Evolutionary conservation across 1,140 invertebrate species (phyloP).

Genomic region (Pararge aegeria): DNA sequence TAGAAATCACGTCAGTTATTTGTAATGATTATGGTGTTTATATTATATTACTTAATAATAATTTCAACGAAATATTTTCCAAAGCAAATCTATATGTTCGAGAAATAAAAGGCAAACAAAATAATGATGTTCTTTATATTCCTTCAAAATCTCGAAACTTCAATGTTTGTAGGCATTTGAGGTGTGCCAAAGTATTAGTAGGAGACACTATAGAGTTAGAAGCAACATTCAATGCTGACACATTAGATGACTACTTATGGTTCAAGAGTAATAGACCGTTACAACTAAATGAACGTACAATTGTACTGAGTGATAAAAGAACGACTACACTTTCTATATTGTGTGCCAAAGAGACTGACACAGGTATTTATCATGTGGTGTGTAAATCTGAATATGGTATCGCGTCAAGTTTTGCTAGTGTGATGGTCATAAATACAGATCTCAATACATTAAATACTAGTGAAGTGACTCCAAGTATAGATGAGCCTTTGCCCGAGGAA

Average conservation of each 20-base stretch:
- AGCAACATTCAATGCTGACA: constrained; percentile 25
- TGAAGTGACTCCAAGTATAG: constrained; percentile 30
- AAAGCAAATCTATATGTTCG: constrained; percentile 31
- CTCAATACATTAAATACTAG: constrained; percentile 20
- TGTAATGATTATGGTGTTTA: constrained; percentile 34
- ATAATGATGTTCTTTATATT: constrained; percentile 26
- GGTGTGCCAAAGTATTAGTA: constrained; percentile 23
- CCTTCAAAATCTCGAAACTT: constrained; percentile 8
- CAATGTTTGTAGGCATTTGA: constrained; percentile 19
- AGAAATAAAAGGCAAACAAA: constrained; percentile 17
- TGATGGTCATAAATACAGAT: constrained; percentile 29
- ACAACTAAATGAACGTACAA: constrained; percentile 29
- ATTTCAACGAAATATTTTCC: constrained; percentile 21
- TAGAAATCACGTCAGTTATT: constrained; percentile 27
- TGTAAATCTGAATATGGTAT: constrained; percentile 34
- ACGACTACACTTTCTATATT: constrained; percentile 31
- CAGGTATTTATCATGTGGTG: constrained; percentile 38
- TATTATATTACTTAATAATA: constrained; percentile 24
- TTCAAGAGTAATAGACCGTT: constrained; percentile 31
- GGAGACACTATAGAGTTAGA: constrained; percentile 35
- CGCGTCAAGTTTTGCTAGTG: constrained; percentile 34
- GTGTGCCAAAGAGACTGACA: constrained; percentile 30
- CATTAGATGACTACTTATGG: constrained; percentile 31
- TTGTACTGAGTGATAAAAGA: constrained; percentile 30
- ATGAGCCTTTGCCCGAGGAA: constrained; percentile 26